Percentiles rank a stretch among this genome's conserved stretches.
phyloP scores from a whole-genome alignment of 2,797 vertebrate species.

The Sebastes itinus region DNA sequence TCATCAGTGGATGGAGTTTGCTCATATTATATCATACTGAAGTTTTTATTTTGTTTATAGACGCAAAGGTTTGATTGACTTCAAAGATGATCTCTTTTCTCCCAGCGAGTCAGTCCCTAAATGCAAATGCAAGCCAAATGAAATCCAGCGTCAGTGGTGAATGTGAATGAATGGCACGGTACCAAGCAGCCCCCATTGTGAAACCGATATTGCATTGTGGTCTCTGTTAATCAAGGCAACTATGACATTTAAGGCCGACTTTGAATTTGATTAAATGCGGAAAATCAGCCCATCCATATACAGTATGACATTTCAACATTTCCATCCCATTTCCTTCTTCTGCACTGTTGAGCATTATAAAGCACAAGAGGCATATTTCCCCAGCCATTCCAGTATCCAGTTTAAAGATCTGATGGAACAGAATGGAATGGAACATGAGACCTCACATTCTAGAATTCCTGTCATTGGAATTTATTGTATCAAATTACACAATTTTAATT shows the following conservation, averaged over 20 bases:
- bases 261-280: slow-evolving; percentile 69
- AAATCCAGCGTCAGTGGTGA: slow-evolving; percentile 29
- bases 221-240: slow-evolving; percentile 72
- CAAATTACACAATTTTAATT: slow-evolving; percentile 40
- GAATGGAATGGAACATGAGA: slow-evolving; percentile 11
- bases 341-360: slow-evolving; percentile 46
- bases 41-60: not conserved
- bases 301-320: slow-evolving; percentile 72
- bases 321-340: slow-evolving; percentile 71
- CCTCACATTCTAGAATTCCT: not conserved
- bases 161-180: slow-evolving; percentile 42
- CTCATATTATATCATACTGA: not conserved
- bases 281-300: slow-evolving; percentile 70
- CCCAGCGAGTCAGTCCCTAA: not conserved
- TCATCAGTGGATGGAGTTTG: not conserved
- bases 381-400: slow-evolving; percentile 26
- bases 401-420: slow-evolving; percentile 14
- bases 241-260: slow-evolving; percentile 73
- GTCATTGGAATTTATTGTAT: slow-evolving; percentile 23
- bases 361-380: slow-evolving; percentile 26
- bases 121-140: slow-evolving; percentile 20
- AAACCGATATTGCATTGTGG: slow-evolving; percentile 48
- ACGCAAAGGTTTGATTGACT: slow-evolving; percentile 5
- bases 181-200: slow-evolving; percentile 51
- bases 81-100: slow-evolving; percentile 23